Conservation (phyloP, 2,888 invertebrate species). For the Drosophila hamatofila region DNA sequence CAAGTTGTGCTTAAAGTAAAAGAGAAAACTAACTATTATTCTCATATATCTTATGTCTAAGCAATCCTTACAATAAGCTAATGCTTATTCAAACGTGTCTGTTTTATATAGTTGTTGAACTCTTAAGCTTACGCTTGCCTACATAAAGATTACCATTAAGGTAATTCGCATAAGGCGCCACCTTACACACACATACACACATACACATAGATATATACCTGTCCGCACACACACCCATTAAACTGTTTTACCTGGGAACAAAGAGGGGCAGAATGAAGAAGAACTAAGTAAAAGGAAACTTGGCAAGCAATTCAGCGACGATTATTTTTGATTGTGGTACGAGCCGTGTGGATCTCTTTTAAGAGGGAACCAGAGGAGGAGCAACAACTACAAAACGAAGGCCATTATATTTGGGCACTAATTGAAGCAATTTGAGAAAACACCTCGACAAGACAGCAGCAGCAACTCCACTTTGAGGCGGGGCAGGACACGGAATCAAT, state of each 20-base stretch:
- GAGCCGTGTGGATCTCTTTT: slow-evolving; percentile 26
- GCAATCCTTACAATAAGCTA: neutral
- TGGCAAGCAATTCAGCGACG: slow-evolving; percentile 69
- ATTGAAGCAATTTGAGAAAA: slow-evolving; percentile 79
- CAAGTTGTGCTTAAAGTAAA: neutral
- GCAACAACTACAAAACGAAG: slow-evolving; percentile 61
- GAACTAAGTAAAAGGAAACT: slow-evolving; percentile 62
- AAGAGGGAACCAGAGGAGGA: slow-evolving; percentile 6
- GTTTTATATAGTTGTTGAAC: slow-evolving; percentile 7
- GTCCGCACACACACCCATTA: slow-evolving; percentile 7
- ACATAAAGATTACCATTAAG: slow-evolving; percentile 37
- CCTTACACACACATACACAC: neutral
- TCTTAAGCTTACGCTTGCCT: neutral
- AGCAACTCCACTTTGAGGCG: slow-evolving; percentile 23
- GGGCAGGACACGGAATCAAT: slow-evolving; percentile 66
- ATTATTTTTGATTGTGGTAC: slow-evolving; percentile 72
- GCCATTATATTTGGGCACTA: slow-evolving; percentile 79
- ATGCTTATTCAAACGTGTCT: neutral
- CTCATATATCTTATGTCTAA: too few relatives aligned
- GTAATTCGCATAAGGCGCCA: slow-evolving; percentile 53
- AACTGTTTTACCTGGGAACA: slow-evolving; percentile 29
- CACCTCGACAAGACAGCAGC: slow-evolving; percentile 56
- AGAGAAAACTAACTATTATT: too few relatives aligned
- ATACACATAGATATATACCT: too few relatives aligned
- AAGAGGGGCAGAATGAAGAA: neutral